These are phyloP conservation scores for Alfaro cultratus DNA, from an alignment of 2,797 vertebrate species.

Conservation along the genomic window DNA sequence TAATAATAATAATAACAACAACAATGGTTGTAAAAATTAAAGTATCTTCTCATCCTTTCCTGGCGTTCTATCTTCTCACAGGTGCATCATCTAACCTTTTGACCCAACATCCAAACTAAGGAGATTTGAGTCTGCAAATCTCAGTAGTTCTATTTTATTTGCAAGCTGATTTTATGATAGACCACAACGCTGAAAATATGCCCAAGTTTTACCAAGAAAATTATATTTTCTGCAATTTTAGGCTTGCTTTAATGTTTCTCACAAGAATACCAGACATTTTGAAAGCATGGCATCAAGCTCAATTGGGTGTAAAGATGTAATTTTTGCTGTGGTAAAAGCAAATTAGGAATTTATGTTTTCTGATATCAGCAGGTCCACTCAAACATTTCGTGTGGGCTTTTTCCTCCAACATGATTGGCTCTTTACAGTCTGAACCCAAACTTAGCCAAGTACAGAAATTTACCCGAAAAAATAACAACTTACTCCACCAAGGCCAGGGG, in stretches of 20 bases:
- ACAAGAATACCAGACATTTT: neutral
- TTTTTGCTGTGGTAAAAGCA: neutral
- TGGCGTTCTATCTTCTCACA: neutral
- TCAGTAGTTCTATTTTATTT: neutral
- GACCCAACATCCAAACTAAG: too few species aligned
- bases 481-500: slow-evolving; percentile 95
- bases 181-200: too few species aligned
- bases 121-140: neutral
- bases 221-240: neutral
- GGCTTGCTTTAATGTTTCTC: neutral
- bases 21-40: neutral
- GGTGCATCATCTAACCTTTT: neutral
- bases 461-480: slow-evolving; percentile 68
- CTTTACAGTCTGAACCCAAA: neutral
- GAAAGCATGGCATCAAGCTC: neutral
- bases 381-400: neutral
- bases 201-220: neutral
- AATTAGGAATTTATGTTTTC: neutral
- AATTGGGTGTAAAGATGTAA: neutral
- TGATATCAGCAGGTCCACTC: neutral
- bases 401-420: neutral
- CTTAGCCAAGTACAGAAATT: neutral
- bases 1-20: neutral
- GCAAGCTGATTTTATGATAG: neutral
- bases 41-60: neutral